Evolutionary conservation across 2,888 invertebrate species (phyloP).

Genomic region (Melieria crassipennis): DNA sequence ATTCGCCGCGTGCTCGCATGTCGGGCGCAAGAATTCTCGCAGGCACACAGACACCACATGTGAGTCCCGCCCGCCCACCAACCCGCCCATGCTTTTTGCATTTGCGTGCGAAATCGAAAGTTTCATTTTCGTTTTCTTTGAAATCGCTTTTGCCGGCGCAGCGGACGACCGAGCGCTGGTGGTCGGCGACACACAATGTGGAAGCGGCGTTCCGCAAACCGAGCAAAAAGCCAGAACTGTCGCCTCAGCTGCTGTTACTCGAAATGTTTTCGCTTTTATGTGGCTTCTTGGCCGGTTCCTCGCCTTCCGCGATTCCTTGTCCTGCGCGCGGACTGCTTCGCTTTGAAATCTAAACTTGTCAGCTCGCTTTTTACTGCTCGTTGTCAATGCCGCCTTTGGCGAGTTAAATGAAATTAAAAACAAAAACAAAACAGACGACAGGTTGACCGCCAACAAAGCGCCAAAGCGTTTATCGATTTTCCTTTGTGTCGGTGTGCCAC

Average conservation of each 20-base stretch:
- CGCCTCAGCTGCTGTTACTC: neutral
- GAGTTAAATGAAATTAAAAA: slow-evolving; percentile 23
- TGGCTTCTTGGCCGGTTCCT: slow-evolving; percentile 21
- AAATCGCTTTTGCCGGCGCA: slow-evolving; percentile 44
- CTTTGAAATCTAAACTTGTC: slow-evolving; percentile 30
- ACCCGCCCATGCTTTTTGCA: slow-evolving; percentile 30
- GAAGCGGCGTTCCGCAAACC: neutral
- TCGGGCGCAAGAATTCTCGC: too few relatives aligned
- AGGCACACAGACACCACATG: too few relatives aligned
- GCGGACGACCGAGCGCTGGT: slow-evolving; percentile 19
- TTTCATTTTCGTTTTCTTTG: slow-evolving; percentile 40
- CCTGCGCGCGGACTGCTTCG: neutral
- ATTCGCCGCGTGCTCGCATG: too few relatives aligned
- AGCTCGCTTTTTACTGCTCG: slow-evolving; percentile 11
- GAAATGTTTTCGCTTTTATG: slow-evolving; percentile 30
- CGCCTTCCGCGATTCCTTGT: neutral
- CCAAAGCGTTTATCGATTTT: slow-evolving; percentile 12
- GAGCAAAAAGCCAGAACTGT: neutral
- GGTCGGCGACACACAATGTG: slow-evolving; percentile 9
- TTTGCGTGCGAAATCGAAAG: slow-evolving; percentile 18
- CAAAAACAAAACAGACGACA: slow-evolving; percentile 6
- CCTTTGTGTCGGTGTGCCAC: neutral
- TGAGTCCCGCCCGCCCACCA: slow-evolving; percentile 20
- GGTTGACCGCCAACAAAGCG: neutral
- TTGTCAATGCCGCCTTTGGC: slow-evolving; percentile 1